Evolutionary conservation across 2,113 vertebrate genomes (phyloP), one percentile per base, ranked within the genome.

Genomic region (Zapus hudsonius): DNA sequence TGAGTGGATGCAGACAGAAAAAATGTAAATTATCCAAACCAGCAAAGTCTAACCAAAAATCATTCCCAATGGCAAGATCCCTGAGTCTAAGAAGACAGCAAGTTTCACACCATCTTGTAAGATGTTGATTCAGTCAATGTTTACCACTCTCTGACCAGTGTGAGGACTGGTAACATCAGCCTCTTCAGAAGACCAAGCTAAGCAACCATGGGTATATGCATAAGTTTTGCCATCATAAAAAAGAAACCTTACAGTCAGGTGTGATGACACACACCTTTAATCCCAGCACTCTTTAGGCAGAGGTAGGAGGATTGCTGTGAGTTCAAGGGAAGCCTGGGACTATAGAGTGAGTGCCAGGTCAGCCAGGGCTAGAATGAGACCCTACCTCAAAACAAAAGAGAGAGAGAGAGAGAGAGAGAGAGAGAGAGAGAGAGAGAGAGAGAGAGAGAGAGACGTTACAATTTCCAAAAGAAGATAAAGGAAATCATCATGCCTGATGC

Each of bases 401-500:
- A 47, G 12, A 47, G 47, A 47, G 47, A 47, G 47, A 47, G 47
- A 47, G 47, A 47, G 47, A 47, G 47, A 59, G 8, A 59, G 23
- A 61, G 47, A 47, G 47, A 47, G 47, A 47, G 47, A 47, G 47
- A 47, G 47, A 47, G 47, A 47, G 47, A 59, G 8, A 59, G 23
- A 61, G 59, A 61, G 23, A 61, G 59, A 61, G 19, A 66, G 20
- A 87, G 59, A 33, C 9, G 3, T 33, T n/a, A 38, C 6, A 6
- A 38, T 57, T 69, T 61, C n/a, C 70, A 88, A 40, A 80, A 82
- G 10, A 89, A 25, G 31, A 80, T n/a, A 70, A 44, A 42, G 87
- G 36, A 70, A 70, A 3, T 19, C 33, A 10, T 27, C n/a, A 25
- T 44, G 31, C 7, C 2, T 3, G 64, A 44, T 36, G 20, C 19